These are phyloP conservation scores for Myzus persicae DNA, from an alignment of 1,140 invertebrate genomes.

Conservation along the genomic window DNA sequence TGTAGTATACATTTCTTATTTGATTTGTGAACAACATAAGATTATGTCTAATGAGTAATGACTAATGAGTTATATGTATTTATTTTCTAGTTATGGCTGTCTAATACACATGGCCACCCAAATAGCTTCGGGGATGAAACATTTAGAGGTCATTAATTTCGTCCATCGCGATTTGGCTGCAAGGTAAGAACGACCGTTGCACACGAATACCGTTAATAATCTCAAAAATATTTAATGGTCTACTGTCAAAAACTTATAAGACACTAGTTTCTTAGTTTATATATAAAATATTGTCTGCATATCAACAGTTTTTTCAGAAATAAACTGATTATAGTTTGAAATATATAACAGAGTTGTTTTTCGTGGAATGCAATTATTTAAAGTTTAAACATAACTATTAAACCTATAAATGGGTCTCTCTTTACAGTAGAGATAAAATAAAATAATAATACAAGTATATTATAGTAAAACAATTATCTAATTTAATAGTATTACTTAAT, in stretches of 20 bases:
- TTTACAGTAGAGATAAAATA: background rate
- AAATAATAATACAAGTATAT: background rate
- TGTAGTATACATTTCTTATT: constrained; percentile 33
- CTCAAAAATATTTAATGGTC: background rate
- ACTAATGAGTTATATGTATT: constrained; percentile 33
- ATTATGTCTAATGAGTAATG: background rate
- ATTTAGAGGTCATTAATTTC: constrained; percentile 80
- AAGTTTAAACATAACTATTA: constrained; percentile 19
- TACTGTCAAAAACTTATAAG: background rate
- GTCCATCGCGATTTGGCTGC: constrained; percentile 83
- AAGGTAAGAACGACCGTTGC: constrained; percentile 66
- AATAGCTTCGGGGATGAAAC: constrained; percentile 86
- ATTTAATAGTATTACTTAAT: background rate
- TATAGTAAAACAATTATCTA: background rate
- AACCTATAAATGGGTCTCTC: background rate
- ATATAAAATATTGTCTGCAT: background rate
- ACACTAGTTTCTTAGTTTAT: background rate
- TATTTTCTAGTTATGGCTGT: constrained; percentile 70
- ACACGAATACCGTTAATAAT: background rate
- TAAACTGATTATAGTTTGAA: background rate
- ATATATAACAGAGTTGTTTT: too few species aligned
- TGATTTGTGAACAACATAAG: background rate
- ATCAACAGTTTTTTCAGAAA: background rate
- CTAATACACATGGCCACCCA: constrained; percentile 79
- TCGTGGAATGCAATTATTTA: background rate